phyloP scores from a whole-genome alignment of 2,888 invertebrate species.

The Lacanobia oleracea region DNA sequence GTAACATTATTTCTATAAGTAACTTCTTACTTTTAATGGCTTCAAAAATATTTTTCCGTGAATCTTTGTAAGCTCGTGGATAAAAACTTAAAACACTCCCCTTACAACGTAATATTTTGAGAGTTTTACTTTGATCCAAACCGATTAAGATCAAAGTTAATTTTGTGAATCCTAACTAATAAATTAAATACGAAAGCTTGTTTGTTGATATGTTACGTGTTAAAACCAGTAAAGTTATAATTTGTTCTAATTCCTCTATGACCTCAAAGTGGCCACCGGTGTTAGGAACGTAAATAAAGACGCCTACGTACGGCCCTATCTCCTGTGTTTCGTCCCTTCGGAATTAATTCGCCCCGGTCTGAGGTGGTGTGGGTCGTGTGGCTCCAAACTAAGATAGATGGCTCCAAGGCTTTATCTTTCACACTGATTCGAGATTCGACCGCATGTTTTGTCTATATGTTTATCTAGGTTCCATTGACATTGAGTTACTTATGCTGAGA shows the following conservation, averaged over 20 bases:
- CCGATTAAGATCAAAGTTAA: neutral
- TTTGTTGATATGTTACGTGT: no score
- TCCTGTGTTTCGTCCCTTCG: no score
- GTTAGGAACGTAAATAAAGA: no score
- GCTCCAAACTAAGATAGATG: slow-evolving; percentile 52
- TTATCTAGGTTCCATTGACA: no score
- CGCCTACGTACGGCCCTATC: no score
- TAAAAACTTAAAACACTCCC: slow-evolving; percentile 1
- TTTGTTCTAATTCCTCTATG: no score
- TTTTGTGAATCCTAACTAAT: neutral
- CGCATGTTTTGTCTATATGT: slow-evolving; percentile 22
- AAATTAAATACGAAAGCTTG: no score
- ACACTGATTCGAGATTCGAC: slow-evolving; percentile 23
- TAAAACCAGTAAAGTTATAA: no score
- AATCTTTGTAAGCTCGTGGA: neutral
- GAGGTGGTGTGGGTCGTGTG: no score
- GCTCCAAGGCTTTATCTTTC: slow-evolving; percentile 27
- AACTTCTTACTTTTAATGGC: neutral
- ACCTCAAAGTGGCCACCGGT: no score
- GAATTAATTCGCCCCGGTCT: no score
- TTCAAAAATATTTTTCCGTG: neutral
- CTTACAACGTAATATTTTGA: neutral
- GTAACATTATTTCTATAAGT: neutral
- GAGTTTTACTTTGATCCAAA: neutral
- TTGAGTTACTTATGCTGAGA: no score